Evolutionary conservation across 2,797 vertebrate species (phyloP).

Genomic region (Cryptoblepharus egeriae): DNA sequence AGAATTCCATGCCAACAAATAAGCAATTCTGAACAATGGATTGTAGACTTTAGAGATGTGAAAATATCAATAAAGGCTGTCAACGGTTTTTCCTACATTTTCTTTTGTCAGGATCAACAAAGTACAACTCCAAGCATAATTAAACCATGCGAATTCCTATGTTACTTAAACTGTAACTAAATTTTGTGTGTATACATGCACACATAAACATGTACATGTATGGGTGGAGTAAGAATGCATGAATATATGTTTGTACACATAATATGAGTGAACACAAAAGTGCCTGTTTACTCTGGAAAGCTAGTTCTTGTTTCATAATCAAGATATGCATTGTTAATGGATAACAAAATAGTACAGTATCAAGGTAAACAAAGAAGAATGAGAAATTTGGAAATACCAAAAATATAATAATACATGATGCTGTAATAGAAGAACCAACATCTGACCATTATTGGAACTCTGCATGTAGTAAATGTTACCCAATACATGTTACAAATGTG

Average conservation of each 20-base stretch:
- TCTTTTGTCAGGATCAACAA: background rate
- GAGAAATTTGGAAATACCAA: background rate
- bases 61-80: no score
- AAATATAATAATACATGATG: background rate
- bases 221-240: no score
- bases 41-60: no score
- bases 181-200: no score
- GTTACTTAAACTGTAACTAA: background rate
- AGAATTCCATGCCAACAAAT: conserved; percentile 8
- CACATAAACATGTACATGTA: no score
- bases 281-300: background rate
- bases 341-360: conserved; percentile 5
- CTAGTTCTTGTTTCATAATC: conserved; percentile 31
- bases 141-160: background rate
- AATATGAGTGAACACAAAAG: background rate
- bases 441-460: background rate
- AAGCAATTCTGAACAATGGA: background rate
- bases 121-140: background rate
- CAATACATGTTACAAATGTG: background rate
- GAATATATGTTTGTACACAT: no score
- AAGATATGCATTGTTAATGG: conserved; percentile 4
- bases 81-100: background rate
- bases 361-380: background rate
- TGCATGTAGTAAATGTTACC: no score
- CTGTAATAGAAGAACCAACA: no score